Evolutionary conservation across 2,113 vertebrate genomes (phyloP).

Genomic region (Benthochromis sp.): DNA sequence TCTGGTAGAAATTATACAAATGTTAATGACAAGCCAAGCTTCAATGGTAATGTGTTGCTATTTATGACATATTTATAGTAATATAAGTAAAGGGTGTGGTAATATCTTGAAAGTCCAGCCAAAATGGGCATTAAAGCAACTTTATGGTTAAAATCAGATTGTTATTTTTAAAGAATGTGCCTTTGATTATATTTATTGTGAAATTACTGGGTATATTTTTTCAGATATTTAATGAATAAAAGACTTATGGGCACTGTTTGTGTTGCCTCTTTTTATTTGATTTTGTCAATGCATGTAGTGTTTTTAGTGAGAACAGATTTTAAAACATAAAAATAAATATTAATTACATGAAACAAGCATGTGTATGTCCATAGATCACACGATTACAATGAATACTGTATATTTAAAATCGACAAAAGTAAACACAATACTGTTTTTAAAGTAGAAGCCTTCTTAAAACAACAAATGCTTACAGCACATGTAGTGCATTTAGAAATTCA

Average conservation of each 20-base stretch:
- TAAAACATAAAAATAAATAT: background rate
- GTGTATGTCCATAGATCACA: background rate
- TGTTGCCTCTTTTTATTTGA: background rate
- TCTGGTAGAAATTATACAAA: background rate
- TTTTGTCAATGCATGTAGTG: background rate
- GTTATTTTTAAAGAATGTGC: conserved; percentile 3
- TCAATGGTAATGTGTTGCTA: background rate
- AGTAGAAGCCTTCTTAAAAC: background rate
- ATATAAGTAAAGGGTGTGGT: background rate
- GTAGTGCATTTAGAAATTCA: conserved; percentile 13
- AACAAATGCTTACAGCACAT: background rate
- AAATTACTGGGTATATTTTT: background rate
- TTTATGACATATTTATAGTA: background rate
- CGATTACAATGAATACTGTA: background rate
- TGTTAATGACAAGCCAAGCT: background rate
- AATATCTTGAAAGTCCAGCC: background rate
- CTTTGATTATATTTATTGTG: conserved; percentile 5
- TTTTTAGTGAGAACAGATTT: background rate
- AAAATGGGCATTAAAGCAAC: background rate
- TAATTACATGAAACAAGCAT: background rate
- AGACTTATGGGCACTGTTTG: background rate
- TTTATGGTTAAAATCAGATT: background rate
- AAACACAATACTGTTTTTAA: background rate
- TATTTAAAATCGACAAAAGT: background rate
- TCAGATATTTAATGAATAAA: conserved; percentile 16